Conservation (phyloP, 2,113 vertebrate species). For the Brachypodius melanocephalos region DNA sequence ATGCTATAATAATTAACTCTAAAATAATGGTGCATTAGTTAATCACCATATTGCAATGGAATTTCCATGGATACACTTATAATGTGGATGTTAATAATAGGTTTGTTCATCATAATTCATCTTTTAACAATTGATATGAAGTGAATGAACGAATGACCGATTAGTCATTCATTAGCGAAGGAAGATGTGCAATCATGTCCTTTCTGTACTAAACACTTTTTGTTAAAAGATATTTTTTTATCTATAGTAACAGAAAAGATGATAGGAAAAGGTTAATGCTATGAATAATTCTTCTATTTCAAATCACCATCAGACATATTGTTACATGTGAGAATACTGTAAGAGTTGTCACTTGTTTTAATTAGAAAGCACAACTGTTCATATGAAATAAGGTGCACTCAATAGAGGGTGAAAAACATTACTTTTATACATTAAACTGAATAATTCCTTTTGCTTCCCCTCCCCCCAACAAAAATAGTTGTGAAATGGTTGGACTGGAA, state of each 20-base stretch:
- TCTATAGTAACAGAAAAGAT: neutral
- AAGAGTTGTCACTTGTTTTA: neutral
- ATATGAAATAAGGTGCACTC: neutral
- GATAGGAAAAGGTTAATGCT: neutral
- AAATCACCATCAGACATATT: neutral
- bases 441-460: neutral
- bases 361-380: neutral
- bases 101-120: slow-evolving; percentile 57
- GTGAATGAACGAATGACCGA: slow-evolving; percentile 18
- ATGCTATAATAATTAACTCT: slow-evolving; percentile 45
- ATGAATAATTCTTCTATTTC: neutral
- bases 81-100: slow-evolving; percentile 42
- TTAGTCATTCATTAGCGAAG: slow-evolving; percentile 32
- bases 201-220: slow-evolving; percentile 4
- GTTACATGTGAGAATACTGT: neutral
- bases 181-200: neutral
- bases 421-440: neutral
- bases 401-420: neutral
- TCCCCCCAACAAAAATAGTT: rapidly evolving
- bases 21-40: slow-evolving; percentile 50
- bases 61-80: slow-evolving; percentile 50
- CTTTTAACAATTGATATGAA: slow-evolving; percentile 52
- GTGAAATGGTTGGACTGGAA: neutral
- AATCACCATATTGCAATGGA: slow-evolving; percentile 38
- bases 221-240: neutral